Evolutionary conservation across 2,888 invertebrate species (phyloP).

Genomic region (Nephrotoma guestfalica): DNA sequence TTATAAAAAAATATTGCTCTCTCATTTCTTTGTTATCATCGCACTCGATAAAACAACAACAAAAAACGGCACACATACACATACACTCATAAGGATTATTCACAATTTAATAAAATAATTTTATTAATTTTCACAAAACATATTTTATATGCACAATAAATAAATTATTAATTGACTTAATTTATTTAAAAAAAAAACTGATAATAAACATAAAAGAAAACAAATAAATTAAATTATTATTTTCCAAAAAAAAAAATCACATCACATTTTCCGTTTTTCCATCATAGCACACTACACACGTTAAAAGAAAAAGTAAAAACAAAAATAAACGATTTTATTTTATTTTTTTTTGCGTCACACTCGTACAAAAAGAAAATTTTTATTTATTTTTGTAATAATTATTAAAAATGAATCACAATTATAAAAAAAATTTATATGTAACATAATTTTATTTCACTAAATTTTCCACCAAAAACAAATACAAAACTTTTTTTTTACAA

Average conservation of each 20-base stretch:
- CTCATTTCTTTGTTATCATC: slow-evolving; percentile 5
- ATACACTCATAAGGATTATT: neutral
- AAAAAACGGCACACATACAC: neutral
- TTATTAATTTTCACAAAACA: neutral
- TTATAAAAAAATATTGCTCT: neutral
- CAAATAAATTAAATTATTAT: neutral
- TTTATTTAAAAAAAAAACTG: neutral
- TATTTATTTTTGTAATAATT: neutral
- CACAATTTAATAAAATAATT: neutral
- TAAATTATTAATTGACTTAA: neutral
- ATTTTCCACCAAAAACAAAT: neutral
- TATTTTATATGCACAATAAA: neutral
- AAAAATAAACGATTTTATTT: neutral
- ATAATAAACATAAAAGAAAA: neutral
- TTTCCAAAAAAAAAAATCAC: neutral
- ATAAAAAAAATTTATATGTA: neutral
- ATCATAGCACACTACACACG: neutral
- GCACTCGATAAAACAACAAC: neutral
- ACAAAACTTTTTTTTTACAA: neutral
- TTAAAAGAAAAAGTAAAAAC: neutral
- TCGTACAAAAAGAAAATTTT: neutral
- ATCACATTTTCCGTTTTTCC: neutral
- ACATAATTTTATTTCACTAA: neutral
- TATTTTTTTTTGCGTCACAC: neutral
- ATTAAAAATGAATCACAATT: neutral